phyloP scores from a whole-genome alignment of 2,113 vertebrate genomes.

The Sylvietta virens region DNA sequence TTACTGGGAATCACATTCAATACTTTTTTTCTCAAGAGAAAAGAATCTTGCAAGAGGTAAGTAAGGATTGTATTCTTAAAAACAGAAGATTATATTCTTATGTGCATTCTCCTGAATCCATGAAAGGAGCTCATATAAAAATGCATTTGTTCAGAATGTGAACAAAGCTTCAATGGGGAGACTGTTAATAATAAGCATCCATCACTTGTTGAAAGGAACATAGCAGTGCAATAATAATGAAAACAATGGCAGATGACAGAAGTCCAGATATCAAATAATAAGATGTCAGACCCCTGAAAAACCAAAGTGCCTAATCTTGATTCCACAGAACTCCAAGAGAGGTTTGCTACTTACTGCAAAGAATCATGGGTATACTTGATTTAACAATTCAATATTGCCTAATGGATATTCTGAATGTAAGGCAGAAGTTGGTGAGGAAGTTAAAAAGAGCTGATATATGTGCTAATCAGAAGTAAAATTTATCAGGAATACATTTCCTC shows the following conservation, averaged over 20 bases:
- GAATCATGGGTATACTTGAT: background rate
- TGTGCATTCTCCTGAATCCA: background rate
- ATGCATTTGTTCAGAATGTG: background rate
- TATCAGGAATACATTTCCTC: background rate
- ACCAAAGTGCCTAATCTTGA: background rate
- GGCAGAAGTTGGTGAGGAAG: background rate
- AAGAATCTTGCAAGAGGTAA: background rate
- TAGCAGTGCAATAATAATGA: background rate
- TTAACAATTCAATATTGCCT: background rate
- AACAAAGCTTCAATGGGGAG: background rate
- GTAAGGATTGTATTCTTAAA: background rate
- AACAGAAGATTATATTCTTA: background rate
- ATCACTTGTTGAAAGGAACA: conserved; percentile 34
- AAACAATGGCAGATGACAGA: conserved; percentile 18
- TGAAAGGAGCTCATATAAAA: background rate
- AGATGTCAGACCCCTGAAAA: conserved; percentile 7
- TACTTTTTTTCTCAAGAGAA: background rate
- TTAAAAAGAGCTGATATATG: background rate
- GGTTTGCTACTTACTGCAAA: background rate
- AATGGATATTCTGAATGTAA: background rate
- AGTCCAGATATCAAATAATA: conserved; percentile 15
- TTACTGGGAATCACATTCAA: background rate
- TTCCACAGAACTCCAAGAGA: background rate
- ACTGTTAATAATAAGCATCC: conserved; percentile 17
- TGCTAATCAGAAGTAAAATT: background rate